Evolutionary conservation across 2,113 vertebrate species (phyloP).

Genomic region (Gymnorhina tibicen): DNA sequence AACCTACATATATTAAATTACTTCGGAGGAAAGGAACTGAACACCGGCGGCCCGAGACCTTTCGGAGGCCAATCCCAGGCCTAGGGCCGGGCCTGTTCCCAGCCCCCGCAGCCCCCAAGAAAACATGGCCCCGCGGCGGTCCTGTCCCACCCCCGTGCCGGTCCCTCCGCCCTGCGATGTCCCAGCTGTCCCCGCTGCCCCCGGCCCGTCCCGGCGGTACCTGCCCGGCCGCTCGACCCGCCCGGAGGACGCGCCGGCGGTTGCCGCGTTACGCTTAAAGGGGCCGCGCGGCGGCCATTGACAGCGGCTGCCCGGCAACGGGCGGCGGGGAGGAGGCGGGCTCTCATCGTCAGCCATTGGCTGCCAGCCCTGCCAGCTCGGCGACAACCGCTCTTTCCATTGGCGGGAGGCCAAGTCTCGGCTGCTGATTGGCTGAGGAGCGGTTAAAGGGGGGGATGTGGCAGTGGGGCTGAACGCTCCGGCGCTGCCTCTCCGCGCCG

Average conservation of each 20-base stretch:
- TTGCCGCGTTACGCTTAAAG: constrained; percentile 42
- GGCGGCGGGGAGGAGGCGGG: background rate
- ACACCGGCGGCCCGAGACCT: background rate
- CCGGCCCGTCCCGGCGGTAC: background rate
- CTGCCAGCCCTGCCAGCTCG: fast-evolving
- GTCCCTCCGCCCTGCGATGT: background rate
- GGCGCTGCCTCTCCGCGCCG: fast-evolving
- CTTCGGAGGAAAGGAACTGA: background rate
- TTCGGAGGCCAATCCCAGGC: background rate
- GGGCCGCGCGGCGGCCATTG: background rate
- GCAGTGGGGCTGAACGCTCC: fast-evolving
- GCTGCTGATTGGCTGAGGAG: background rate
- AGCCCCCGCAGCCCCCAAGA: background rate
- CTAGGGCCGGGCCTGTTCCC: background rate
- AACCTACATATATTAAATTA: fast-evolving
- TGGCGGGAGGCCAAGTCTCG: background rate
- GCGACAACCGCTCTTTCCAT: background rate
- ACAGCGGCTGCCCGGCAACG: constrained; percentile 30
- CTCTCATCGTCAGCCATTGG: background rate
- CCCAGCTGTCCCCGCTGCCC: background rate
- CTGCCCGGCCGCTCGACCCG: background rate
- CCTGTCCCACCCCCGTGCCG: background rate
- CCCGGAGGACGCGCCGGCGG: background rate
- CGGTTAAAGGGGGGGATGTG: fast-evolving
- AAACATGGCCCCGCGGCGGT: background rate